Evolutionary conservation across 2,888 invertebrate species (phyloP), one percentile per base, ranked within the genome.

Genomic region (Cremastinae sp.): DNA sequence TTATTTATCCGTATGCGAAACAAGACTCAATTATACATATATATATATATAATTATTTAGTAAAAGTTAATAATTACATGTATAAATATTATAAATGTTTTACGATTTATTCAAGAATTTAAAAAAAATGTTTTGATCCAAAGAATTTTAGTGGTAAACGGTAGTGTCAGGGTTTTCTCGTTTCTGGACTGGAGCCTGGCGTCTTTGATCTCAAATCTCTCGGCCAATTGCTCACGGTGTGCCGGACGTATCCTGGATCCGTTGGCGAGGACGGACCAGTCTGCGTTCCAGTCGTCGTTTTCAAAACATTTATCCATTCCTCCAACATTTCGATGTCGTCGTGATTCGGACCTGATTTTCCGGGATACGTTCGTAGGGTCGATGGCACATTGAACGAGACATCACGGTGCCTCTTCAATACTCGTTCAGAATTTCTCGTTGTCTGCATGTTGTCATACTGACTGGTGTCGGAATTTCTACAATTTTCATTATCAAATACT

Each of bases 171-270:
- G 41, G 10, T 43, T 62, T 62, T 39, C 70, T 70, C 37, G 61
- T 70, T 45, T 91, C 91, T 1, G 92, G 92, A 84, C 92, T 92
- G 75, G 92, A 92, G 78, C 92, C 85, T 0, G 94, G 93, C 1
- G 94, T 93, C 80, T 92, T 91, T 5, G 91, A 85, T 82, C 91
- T 91, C 16, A 77, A 35, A 16, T 88, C 87, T 0, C 82, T 83
- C 1, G 90, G 90, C 95, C 95, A 95, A 81, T 93, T 92, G 77
- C 92, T 93, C 0, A 94, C 95, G 0, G 94, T 92, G 84, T 94
- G 94, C 83, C 94, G 93, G 1, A 95, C 95, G 82, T 93, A 95
- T 1, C 95, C 95, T 0, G 94, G 94, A 87, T 95, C 94, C 0
- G 92, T 93, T 0, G 95, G 94, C 0, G 93, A 92, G n/a, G 93